Evolutionary conservation across 2,113 vertebrate genomes (phyloP).

Genomic region (Ctenodactylus gundi): DNA sequence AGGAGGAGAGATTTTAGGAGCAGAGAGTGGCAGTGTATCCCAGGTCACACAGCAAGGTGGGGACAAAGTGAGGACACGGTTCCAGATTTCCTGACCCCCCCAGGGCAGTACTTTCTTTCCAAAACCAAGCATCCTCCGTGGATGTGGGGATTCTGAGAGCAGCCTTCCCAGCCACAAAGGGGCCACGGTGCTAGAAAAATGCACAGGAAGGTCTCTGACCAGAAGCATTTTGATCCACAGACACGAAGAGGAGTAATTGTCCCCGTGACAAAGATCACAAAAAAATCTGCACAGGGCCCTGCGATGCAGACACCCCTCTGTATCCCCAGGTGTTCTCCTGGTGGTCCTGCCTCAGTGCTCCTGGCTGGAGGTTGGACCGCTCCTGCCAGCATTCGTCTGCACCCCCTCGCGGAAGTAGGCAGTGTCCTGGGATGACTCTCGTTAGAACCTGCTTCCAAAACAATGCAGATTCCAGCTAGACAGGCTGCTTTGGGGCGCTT

Average conservation of each 20-base stretch:
- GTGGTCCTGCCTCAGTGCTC: rapidly evolving
- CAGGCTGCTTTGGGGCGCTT: neutral
- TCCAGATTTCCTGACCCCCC: neutral
- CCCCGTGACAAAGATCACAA: neutral
- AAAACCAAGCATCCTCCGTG: rapidly evolving
- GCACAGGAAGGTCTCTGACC: neutral
- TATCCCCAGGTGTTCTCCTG: rapidly evolving
- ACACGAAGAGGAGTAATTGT: neutral
- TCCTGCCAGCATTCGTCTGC: rapidly evolving
- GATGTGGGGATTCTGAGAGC: neutral
- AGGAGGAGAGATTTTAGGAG: no score
- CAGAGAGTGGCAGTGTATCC: neutral
- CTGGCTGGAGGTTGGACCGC: neutral
- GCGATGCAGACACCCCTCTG: rapidly evolving
- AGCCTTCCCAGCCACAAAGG: neutral
- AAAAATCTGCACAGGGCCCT: neutral
- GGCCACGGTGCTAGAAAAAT: neutral
- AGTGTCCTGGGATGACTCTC: neutral
- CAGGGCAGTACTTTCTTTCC: no score
- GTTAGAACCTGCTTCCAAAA: neutral
- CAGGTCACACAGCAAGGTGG: neutral
- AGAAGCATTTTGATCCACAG: neutral
- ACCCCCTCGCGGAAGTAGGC: neutral
- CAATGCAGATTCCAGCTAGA: neutral
- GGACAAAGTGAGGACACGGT: neutral